These are phyloP conservation scores for Tipula lateralis DNA, from an alignment of 2,888 invertebrate genomes.

Conservation along the genomic window DNA sequence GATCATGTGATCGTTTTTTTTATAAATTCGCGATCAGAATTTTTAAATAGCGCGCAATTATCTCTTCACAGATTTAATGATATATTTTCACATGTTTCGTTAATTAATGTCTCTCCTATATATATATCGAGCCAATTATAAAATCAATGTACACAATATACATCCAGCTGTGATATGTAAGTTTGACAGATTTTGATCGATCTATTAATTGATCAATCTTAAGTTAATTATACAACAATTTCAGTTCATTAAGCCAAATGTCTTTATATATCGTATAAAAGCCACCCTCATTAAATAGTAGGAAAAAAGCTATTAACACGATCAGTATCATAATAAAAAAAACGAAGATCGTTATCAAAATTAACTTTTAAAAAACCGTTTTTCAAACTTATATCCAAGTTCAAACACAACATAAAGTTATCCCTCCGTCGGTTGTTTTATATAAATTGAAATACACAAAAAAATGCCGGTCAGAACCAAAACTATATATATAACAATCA, in stretches of 20 bases:
- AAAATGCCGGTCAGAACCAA: not conserved
- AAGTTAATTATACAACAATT: not conserved
- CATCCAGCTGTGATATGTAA: slow-evolving; percentile 2
- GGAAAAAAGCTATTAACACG: slow-evolving; percentile 7
- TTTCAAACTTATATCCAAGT: not conserved
- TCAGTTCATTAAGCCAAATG: not conserved
- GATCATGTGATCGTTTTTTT: not conserved
- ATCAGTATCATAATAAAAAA: not conserved
- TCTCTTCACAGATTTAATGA: slow-evolving; percentile 26
- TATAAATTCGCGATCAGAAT: slow-evolving; percentile 26
- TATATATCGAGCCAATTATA: not conserved
- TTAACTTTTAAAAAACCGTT: slow-evolving; percentile 24
- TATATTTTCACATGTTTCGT: slow-evolving; percentile 29
- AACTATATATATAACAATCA: slow-evolving; percentile 15
- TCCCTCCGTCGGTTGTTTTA: slow-evolving; percentile 19
- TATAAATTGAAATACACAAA: not conserved
- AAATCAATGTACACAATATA: not conserved
- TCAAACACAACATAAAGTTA: not conserved
- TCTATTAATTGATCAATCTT: not conserved
- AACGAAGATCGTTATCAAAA: not conserved
- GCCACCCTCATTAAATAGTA: slow-evolving; percentile 1
- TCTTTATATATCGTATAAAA: not conserved
- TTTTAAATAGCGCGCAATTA: slow-evolving; percentile 13
- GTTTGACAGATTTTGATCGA: slow-evolving; percentile 14
- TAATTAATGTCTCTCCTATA: not conserved